These are phyloP conservation scores for Dysmachus trigonus DNA, from an alignment of 2,888 invertebrate genomes.

Conservation along the genomic window DNA sequence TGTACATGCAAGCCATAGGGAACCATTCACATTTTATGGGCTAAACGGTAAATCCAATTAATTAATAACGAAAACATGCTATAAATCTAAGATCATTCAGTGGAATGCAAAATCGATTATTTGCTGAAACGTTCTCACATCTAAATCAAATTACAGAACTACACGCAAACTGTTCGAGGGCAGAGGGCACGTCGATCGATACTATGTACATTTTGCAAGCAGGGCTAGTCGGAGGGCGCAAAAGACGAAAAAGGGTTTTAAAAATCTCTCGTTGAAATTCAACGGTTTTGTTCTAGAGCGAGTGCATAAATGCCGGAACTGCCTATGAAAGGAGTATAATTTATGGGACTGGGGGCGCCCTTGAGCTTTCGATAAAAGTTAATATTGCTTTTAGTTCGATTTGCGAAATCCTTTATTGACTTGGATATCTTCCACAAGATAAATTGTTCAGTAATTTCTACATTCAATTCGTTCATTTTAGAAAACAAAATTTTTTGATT, in stretches of 20 bases:
- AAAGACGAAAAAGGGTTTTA: background rate
- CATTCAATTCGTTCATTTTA: background rate
- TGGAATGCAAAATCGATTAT: conserved; percentile 26
- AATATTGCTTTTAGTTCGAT: background rate
- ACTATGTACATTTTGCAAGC: background rate
- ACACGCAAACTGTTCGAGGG: background rate
- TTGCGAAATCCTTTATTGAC: background rate
- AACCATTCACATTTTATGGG: background rate
- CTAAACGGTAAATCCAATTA: conserved; percentile 14
- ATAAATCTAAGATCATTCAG: conserved; percentile 18
- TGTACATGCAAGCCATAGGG: background rate
- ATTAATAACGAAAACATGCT: conserved; percentile 27
- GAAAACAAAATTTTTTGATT: background rate
- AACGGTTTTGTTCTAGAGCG: background rate
- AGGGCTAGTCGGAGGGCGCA: background rate
- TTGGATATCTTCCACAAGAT: background rate
- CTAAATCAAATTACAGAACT: background rate
- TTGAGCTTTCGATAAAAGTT: background rate
- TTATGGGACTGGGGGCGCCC: background rate
- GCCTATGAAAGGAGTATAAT: background rate
- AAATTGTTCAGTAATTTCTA: background rate
- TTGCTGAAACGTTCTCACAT: conserved; percentile 23
- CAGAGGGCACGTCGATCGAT: background rate
- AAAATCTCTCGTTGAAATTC: background rate
- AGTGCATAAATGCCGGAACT: background rate